phyloP scores from a whole-genome alignment of 2,113 vertebrate species.

The Catharus fuscescens region DNA sequence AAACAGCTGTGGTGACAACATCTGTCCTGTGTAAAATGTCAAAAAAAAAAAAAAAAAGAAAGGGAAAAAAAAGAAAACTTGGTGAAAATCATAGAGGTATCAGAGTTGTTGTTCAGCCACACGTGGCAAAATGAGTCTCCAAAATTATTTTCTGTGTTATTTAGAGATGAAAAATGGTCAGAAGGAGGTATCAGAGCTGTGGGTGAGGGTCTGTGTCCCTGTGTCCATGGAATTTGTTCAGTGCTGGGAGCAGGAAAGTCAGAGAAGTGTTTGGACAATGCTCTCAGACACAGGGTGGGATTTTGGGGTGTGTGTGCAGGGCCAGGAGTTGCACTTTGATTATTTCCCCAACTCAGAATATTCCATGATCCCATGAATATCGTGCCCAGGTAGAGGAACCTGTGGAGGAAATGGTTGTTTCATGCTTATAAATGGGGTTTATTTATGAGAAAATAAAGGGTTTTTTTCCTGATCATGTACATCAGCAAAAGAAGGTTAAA shows the following conservation, averaged over 20 bases:
- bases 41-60: background rate
- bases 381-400: background rate
- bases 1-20: constrained; percentile 58
- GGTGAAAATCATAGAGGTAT: background rate
- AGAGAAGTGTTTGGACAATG: background rate
- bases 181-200: background rate
- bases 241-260: background rate
- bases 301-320: background rate
- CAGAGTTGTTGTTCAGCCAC: background rate
- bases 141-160: background rate
- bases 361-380: fast-evolving
- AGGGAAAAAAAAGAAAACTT: background rate
- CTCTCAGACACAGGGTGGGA: background rate
- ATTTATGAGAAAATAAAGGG: background rate
- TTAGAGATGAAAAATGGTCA: background rate
- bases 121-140: background rate
- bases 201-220: background rate
- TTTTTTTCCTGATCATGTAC: background rate
- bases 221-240: background rate
- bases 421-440: background rate
- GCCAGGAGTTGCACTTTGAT: background rate
- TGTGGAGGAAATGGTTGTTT: background rate
- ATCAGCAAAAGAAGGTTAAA: background rate
- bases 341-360: background rate
- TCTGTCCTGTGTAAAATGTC: constrained; percentile 74